Evolutionary conservation across 2,888 invertebrate species (phyloP).

Genomic region (Euclidia mi): DNA sequence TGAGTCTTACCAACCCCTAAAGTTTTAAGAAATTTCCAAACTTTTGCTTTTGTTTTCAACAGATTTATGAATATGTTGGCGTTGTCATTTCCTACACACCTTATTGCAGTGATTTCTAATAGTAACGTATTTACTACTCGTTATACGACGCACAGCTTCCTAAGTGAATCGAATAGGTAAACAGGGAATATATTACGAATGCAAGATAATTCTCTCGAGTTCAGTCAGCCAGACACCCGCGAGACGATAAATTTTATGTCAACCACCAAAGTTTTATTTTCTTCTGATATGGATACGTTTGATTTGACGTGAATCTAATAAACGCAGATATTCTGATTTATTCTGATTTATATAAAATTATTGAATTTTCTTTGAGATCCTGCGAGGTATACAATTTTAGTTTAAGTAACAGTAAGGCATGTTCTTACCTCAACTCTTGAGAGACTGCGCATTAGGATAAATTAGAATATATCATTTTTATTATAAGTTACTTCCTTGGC

Average conservation of each 20-base stretch:
- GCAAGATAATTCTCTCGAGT: conserved; percentile 28
- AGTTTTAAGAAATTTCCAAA: too few relatives aligned
- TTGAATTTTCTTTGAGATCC: conserved; percentile 11
- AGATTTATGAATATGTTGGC: too few relatives aligned
- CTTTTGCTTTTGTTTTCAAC: too few relatives aligned
- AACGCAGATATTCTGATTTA: neutral
- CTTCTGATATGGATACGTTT: conserved; percentile 14
- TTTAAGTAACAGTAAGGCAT: too few relatives aligned
- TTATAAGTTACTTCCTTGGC: too few relatives aligned
- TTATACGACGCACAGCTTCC: conserved; percentile 8
- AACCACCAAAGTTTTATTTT: conserved; percentile 29
- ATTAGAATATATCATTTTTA: too few relatives aligned
- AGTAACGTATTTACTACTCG: conserved; percentile 34
- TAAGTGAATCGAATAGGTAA: conserved; percentile 5
- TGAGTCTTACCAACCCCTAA: too few relatives aligned
- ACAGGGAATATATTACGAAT: conserved; percentile 27
- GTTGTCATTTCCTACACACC: too few relatives aligned
- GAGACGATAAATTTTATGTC: conserved; percentile 32
- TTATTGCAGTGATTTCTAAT: too few relatives aligned
- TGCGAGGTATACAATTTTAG: too few relatives aligned
- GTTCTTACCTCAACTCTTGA: too few relatives aligned
- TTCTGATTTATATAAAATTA: conserved; percentile 1
- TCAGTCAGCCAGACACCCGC: conserved; percentile 21
- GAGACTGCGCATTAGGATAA: too few relatives aligned
- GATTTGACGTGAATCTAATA: conserved; percentile 19